Base-by-base conservation (phyloP, 2,888 invertebrate genomes). In the Exephanes ischioxanthus region DNA sequence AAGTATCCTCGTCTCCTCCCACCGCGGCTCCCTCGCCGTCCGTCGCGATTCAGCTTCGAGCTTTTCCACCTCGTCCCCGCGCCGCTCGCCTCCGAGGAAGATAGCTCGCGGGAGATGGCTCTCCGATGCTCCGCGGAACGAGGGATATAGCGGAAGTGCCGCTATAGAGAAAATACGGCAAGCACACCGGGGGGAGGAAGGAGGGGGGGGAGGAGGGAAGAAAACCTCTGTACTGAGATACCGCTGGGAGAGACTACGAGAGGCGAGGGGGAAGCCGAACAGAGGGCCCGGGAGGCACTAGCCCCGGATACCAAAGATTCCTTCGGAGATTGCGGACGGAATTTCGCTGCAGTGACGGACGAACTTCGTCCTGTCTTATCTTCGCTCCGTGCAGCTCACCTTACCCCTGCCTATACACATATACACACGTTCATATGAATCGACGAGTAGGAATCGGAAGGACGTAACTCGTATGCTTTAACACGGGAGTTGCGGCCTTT, bases 271-370 rank as follows among this genome's bases (percentile, higher is more conserved):
- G 51, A 55, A 61, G 61, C n/a, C 41, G 16, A 41, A 45, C 14
- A 41, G 67, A 79, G 77, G 55, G 58, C 68, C 71, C 51, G 83
- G 58, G 83, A 86, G 88, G 89, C 85, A 86, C 89, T 90, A 91
- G 89, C 88, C 76, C 89, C 89, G 89, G 92, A 92, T 93, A 92
- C 92, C 93, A 86, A 93, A 92, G 92, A 93, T 93, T 93, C 92
- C 92, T 92, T 90, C 90, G 88, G 91, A 92, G 92, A 93, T 93
- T 93, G 92, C 92, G 90, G 90, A 91, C 89, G 92, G 90, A 92
- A 93, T 93, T 92, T 92, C 91, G 89, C 88, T 90, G 89, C 90
- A 91, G 90, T 91, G 92, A 92, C 92, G 92, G 91, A 92, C 92
- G 91, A 92, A 92, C 91, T 91, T 89, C 90, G 83, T 88, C 85